A percentile compares a stretch with the other conserved stretches of the same genome.
Evolutionary conservation across 2,113 vertebrate species (phyloP).

Genomic region (Jacana jacana): DNA sequence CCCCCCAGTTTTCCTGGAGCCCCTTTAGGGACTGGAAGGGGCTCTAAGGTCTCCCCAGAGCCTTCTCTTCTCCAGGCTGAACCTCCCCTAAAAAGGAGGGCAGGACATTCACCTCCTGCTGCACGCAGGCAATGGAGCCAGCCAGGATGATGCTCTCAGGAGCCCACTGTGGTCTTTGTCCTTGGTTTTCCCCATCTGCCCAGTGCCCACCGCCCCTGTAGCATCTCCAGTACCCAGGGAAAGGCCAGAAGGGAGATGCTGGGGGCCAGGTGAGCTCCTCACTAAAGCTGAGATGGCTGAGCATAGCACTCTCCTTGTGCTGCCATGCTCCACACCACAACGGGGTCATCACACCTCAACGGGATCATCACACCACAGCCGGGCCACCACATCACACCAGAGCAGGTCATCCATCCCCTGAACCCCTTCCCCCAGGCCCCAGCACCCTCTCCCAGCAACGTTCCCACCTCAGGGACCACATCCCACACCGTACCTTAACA

Average conservation of each 20-base stretch:
- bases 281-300: background rate
- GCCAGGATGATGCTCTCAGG: background rate
- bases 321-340: too few species aligned
- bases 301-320: too few species aligned
- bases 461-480: fast-evolving
- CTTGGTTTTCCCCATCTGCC: background rate
- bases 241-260: background rate
- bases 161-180: too few species aligned
- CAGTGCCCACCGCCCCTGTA: background rate
- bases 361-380: background rate
- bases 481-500: slow-evolving; percentile 85
- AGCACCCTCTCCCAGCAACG: fast-evolving
- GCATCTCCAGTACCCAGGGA: fast-evolving
- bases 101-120: background rate
- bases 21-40: too few species aligned
- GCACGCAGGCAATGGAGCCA: fast-evolving
- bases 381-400: background rate
- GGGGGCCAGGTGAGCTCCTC: background rate
- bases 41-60: too few species aligned
- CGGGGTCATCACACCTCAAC: too few species aligned
- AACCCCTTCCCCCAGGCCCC: background rate
- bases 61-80: too few species aligned
- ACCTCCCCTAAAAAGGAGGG: too few species aligned
- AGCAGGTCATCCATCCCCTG: fast-evolving
- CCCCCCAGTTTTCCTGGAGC: too few species aligned